These are phyloP conservation scores for Machaerirhynchus nigripectus DNA, from an alignment of 2,113 vertebrate genomes.

Conservation along the genomic window DNA sequence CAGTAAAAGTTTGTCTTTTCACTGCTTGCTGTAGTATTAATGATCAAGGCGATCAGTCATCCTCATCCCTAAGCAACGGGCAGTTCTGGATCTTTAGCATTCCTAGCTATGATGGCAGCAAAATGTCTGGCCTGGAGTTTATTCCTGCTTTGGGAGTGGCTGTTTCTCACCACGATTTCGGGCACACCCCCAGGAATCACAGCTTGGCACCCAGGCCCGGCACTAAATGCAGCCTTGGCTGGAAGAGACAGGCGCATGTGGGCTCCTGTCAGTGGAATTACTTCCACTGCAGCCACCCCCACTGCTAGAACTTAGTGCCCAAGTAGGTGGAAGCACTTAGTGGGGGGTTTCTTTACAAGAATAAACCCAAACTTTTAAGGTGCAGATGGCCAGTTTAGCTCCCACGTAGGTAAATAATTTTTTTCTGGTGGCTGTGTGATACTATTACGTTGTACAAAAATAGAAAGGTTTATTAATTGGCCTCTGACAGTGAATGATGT, in stretches of 20 bases:
- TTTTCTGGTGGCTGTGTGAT: neutral
- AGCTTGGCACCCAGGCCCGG: neutral
- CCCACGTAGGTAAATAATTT: neutral
- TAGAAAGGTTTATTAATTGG: neutral
- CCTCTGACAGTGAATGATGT: neutral
- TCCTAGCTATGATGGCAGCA: neutral
- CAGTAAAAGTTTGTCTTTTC: neutral
- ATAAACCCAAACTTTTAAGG: neutral
- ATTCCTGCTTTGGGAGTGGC: neutral
- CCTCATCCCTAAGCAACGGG: neutral
- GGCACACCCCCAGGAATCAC: neutral
- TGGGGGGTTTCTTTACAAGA: neutral
- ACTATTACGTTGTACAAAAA: neutral
- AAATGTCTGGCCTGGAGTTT: neutral
- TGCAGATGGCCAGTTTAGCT: neutral
- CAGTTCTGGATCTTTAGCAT: neutral
- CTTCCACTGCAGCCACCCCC: neutral
- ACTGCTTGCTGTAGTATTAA: neutral
- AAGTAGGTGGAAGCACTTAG: neutral
- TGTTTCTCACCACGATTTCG: neutral
- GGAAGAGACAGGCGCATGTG: neutral
- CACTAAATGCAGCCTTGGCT: neutral
- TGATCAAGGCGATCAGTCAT: neutral
- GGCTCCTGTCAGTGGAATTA: neutral
- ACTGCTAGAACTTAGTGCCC: neutral